Evolutionary conservation across 1,140 invertebrate species (phyloP).

Genomic region (Habropoda laboriosa): DNA sequence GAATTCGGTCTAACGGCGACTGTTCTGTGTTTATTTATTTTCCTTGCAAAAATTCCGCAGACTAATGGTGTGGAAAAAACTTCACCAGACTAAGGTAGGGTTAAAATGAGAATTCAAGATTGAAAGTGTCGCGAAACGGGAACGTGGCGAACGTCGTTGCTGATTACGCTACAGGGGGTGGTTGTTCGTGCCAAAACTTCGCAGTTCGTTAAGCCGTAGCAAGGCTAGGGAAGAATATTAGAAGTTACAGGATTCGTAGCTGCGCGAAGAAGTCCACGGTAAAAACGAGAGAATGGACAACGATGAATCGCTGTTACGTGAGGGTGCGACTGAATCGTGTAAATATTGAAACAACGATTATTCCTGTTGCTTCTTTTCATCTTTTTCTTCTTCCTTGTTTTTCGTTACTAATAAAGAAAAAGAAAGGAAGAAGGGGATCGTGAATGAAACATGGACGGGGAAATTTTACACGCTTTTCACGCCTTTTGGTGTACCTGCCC

Average conservation of each 20-base stretch:
- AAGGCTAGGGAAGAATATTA: conserved; percentile 15
- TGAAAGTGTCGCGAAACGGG: conserved; percentile 5
- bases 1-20: too few relatives aligned
- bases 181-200: conserved; percentile 36
- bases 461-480: too few relatives aligned
- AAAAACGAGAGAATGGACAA: neutral
- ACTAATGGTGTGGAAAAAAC: too few relatives aligned
- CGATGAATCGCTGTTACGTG: conserved; percentile 3
- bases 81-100: too few relatives aligned
- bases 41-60: too few relatives aligned
- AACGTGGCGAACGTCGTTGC: neutral
- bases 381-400: neutral
- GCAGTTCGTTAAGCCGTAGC: conserved; percentile 33
- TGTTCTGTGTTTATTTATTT: too few relatives aligned
- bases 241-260: neutral
- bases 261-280: neutral
- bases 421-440: neutral
- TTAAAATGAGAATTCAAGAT: neutral
- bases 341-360: neutral
- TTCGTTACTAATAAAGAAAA: too few relatives aligned
- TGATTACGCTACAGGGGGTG: conserved; percentile 22
- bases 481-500: too few relatives aligned
- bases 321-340: neutral
- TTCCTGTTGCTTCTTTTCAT: neutral
- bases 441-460: neutral